phyloP scores from a whole-genome alignment of 2,888 invertebrate species.

The Meteorus colon region DNA sequence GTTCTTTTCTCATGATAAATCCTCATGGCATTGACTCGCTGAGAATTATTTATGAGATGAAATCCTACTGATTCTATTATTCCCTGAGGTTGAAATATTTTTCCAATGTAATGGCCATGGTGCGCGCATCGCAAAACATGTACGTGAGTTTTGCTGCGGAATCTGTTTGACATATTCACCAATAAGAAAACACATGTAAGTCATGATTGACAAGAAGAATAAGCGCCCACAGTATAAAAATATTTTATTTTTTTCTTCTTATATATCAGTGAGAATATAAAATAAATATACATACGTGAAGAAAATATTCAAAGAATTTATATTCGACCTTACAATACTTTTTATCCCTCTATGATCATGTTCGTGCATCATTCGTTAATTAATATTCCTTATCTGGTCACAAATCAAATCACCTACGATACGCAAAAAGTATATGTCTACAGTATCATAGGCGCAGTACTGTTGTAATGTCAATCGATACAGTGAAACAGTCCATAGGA shows the following conservation, averaged over 20 bases:
- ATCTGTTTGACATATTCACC: neutral
- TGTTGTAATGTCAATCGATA: neutral
- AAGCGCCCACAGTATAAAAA: neutral
- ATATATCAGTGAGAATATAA: neutral
- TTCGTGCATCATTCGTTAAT: neutral
- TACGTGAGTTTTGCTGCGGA: neutral
- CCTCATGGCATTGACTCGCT: neutral
- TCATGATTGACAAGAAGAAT: slow-evolving; percentile 11
- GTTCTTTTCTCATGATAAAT: neutral
- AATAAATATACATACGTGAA: neutral
- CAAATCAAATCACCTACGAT: neutral
- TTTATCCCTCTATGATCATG: neutral
- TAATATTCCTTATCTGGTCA: neutral
- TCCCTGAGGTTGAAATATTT: neutral
- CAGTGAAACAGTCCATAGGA: neutral
- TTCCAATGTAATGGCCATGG: neutral
- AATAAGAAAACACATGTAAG: slow-evolving; percentile 9
- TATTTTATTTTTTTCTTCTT: neutral
- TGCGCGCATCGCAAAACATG: neutral
- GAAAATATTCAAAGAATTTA: neutral
- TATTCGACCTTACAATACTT: neutral
- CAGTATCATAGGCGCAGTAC: too few species aligned
- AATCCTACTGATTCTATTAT: neutral
- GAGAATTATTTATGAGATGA: slow-evolving; percentile 20
- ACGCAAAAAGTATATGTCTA: too few species aligned